phyloP scores from a whole-genome alignment of 2,888 invertebrate species.

The Blera fallax region DNA sequence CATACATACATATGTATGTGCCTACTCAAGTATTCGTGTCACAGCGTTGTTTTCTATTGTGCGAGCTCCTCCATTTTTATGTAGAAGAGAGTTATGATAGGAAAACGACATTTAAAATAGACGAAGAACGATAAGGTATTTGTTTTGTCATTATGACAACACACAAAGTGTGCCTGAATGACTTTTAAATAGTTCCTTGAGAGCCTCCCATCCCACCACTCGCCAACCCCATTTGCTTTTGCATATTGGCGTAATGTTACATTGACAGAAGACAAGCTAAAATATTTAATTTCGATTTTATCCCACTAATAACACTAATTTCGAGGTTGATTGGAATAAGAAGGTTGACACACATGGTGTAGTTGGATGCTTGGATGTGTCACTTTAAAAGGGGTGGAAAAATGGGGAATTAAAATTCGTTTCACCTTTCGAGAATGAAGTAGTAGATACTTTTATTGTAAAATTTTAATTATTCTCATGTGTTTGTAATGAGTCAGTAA shows the following conservation, averaged over 20 bases:
- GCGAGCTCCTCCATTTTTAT: conserved; percentile 1
- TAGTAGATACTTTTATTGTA: conserved; percentile 14
- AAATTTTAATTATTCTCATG: conserved; percentile 57
- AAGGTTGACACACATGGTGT: conserved; percentile 17
- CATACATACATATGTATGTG: too few species aligned
- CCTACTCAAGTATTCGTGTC: conserved; percentile 18
- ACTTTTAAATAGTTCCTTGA: conserved; percentile 65
- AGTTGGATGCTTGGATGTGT: conserved; percentile 1
- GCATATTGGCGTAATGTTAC: conserved; percentile 24
- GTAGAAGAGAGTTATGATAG: conserved; percentile 30
- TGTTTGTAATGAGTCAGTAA: background rate
- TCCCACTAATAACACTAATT: conserved; percentile 62
- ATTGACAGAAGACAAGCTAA: conserved; percentile 58
- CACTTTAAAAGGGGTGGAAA: conserved; percentile 18
- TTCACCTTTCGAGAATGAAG: conserved; percentile 29
- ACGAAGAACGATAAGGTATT: conserved; percentile 75
- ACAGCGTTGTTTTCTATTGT: conserved; percentile 5
- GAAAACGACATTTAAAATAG: conserved; percentile 62
- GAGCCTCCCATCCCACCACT: background rate
- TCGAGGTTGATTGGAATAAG: conserved; percentile 45
- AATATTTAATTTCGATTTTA: conserved; percentile 71
- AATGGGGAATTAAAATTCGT: conserved; percentile 36
- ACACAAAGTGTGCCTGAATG: conserved; percentile 57
- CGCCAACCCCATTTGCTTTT: background rate
- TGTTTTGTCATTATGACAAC: conserved; percentile 81